Conservation (phyloP, 1,140 invertebrate species). For the Drosophila nigrodunni region DNA sequence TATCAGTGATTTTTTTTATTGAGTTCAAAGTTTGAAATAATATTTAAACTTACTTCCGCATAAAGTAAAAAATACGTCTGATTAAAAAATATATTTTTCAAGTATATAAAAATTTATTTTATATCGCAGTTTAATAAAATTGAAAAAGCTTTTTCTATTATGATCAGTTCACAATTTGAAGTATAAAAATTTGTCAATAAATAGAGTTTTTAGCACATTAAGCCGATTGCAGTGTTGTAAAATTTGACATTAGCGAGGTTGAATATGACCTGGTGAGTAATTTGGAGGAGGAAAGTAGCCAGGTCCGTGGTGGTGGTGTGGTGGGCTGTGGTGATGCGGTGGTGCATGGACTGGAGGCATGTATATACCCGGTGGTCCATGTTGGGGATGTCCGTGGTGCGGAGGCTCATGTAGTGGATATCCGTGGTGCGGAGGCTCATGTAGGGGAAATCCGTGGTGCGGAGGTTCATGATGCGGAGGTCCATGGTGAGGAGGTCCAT, state of each 20-base stretch:
- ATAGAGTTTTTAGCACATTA: slow-evolving; percentile 13
- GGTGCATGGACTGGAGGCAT: slow-evolving; percentile 20
- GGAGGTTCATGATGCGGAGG: slow-evolving; percentile 20
- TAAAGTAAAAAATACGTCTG: too few relatives aligned
- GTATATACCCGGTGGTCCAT: slow-evolving; percentile 17
- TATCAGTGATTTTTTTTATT: too few relatives aligned
- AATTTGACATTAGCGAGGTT: slow-evolving; percentile 33
- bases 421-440: slow-evolving; percentile 14
- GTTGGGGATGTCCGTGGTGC: slow-evolving; percentile 20
- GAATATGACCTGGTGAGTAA: slow-evolving; percentile 13
- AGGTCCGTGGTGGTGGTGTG: slow-evolving; percentile 23
- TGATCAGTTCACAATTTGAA: too few relatives aligned
- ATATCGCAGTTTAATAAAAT: background rate
- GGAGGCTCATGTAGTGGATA: slow-evolving; percentile 19
- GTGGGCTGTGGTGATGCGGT: background rate
- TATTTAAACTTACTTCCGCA: too few relatives aligned
- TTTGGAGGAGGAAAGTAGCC: slow-evolving; percentile 6
- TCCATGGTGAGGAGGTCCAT: slow-evolving; percentile 18
- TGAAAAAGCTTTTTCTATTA: background rate
- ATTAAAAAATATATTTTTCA: too few relatives aligned
- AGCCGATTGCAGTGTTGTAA: background rate
- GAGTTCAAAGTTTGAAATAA: too few relatives aligned
- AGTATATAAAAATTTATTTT: too few relatives aligned
- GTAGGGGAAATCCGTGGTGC: slow-evolving; percentile 19
- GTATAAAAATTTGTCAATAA: background rate